Evolutionary conservation across 2,888 invertebrate genomes (phyloP), one percentile per base, ranked within the genome.

Genomic region (Iphiclides podalirius): DNA sequence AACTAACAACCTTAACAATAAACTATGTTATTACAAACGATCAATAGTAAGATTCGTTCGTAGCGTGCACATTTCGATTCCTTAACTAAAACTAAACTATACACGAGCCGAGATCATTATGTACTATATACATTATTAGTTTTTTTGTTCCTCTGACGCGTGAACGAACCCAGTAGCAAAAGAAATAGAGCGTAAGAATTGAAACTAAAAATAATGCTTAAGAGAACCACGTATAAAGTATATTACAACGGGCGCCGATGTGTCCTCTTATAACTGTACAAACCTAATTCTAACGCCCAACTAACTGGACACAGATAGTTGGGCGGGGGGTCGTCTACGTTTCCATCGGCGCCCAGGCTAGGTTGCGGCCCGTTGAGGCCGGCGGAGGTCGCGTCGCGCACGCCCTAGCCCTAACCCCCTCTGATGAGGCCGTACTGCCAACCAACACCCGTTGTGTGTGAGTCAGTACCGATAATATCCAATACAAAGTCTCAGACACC

Each of bases 361-460:
- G 40, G 28, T 40, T 40, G 40, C 28, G 14, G 14, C 14, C 40
- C 40, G 9, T n/a, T 13, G 28, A 11, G 40, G 11, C 14, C 11
- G 40, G 40, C 40, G 13, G 40, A 15, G 40, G 40, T 11, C 40
- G 40, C 40, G 26, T n/a, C 40, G 40, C 7, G 40, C 40, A 40
- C 31, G 40, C 40, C 26, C 40, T 26, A n/a, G 40, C 26, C 15
- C 11, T 13, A 28, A 28, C 40, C 40, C 40, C 40, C 40, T 26
- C 40, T 40, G 28, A n/a, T n/a, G n/a, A n/a, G n/a, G 40, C 9
- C 14, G 31, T 15, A 28, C 15, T 28, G 6, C 15, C 8, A 4
- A 15, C 13, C 23, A 39, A 23, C 12, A 23, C 23, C 20, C 38
- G 14, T 14, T 6, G 8, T 26, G 4, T 8, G 26, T 26, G 1